Evolutionary conservation across 1,140 invertebrate species (phyloP).

Genomic region (Catajapyx aquilonaris): DNA sequence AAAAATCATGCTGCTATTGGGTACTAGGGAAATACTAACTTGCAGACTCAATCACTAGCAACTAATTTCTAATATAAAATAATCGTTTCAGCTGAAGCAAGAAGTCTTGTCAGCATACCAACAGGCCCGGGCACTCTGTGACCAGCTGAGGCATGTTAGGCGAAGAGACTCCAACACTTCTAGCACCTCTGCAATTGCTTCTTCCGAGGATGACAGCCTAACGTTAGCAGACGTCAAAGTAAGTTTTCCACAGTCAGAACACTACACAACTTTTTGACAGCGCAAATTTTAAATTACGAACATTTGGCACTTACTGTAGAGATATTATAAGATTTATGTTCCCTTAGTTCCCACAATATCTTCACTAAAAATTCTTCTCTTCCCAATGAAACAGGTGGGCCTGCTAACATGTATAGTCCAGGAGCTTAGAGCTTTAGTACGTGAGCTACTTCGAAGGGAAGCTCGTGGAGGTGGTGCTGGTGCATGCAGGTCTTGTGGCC

Average conservation of each 20-base stretch:
- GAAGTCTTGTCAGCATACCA: slow-evolving; percentile 26
- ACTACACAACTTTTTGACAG: too few species aligned
- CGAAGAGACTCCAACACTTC: slow-evolving; percentile 11
- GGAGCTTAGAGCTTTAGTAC: slow-evolving; percentile 20
- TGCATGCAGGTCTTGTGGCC: slow-evolving; percentile 14
- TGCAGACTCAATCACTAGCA: too few species aligned
- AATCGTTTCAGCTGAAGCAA: slow-evolving; percentile 22
- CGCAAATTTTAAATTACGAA: too few species aligned
- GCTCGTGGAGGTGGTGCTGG: slow-evolving; percentile 1
- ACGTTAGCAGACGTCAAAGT: slow-evolving; percentile 1
- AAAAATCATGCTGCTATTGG: too few species aligned
- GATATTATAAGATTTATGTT: too few species aligned
- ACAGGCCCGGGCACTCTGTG: slow-evolving; percentile 21
- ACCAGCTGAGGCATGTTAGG: slow-evolving; percentile 18
- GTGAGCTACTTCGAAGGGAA: slow-evolving; percentile 14
- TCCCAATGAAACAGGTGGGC: slow-evolving; percentile 21
- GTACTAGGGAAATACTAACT: too few species aligned
- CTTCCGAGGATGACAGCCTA: slow-evolving; percentile 4
- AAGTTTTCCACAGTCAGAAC: too few species aligned
- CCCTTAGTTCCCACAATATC: too few species aligned
- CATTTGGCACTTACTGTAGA: too few species aligned
- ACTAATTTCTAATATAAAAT: too few species aligned
- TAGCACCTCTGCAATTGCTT: slow-evolving; percentile 3
- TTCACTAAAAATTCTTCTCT: background rate
- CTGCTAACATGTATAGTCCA: slow-evolving; percentile 21